These are phyloP conservation scores for Mercenaria mercenaria DNA, from an alignment of 1,140 invertebrate species.

Conservation along the genomic window DNA sequence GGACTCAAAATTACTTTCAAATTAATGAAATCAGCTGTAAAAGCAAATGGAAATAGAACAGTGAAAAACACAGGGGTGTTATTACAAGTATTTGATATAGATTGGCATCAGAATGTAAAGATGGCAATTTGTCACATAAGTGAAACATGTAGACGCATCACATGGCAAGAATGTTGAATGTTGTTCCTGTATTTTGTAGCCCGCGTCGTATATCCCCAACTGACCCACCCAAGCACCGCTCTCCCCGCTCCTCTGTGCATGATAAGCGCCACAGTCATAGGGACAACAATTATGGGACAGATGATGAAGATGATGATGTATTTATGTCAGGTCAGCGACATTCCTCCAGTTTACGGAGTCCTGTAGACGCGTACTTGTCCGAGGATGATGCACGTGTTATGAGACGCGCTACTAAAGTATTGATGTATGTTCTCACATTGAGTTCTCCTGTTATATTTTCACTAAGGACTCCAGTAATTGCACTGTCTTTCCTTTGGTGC, in stretches of 20 bases:
- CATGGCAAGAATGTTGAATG: conserved; percentile 12
- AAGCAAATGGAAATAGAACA: no score
- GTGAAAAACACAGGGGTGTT: no score
- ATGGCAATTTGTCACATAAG: no score
- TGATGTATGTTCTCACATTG: conserved; percentile 69
- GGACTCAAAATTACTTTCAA: no score
- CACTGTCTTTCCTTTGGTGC: no score
- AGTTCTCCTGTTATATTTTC: no score
- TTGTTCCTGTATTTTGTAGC: conserved; percentile 55
- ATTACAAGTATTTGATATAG: no score
- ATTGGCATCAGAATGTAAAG: no score
- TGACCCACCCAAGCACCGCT: background rate
- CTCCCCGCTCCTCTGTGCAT: conserved; percentile 65
- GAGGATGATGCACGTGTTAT: conserved; percentile 69
- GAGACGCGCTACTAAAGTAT: conserved; percentile 67
- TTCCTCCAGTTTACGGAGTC: conserved; percentile 35
- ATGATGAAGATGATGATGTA: conserved; percentile 57
- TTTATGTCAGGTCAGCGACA: conserved; percentile 44
- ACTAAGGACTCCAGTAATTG: no score
- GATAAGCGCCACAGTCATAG: background rate
- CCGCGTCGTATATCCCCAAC: conserved; percentile 3
- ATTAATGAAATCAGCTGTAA: no score
- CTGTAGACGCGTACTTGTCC: conserved; percentile 67
- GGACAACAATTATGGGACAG: background rate
- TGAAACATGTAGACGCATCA: no score